Evolutionary conservation across 2,888 invertebrate species (phyloP).

Genomic region (Epistrophe grossulariae): DNA sequence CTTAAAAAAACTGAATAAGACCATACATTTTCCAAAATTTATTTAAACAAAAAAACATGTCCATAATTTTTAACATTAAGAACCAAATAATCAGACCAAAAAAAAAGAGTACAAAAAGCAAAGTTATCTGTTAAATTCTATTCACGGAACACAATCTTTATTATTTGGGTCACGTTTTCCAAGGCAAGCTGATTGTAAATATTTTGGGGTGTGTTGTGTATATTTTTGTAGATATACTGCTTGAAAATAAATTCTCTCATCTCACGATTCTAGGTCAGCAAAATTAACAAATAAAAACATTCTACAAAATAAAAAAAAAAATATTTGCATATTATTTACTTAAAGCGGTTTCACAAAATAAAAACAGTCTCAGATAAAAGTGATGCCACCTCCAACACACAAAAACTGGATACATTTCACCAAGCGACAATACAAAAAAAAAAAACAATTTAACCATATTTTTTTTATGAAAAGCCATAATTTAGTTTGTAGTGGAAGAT

Average conservation of each 20-base stretch:
- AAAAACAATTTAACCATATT: not conserved
- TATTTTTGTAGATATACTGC: not conserved
- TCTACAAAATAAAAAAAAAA: constrained; percentile 42
- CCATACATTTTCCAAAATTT: not conserved
- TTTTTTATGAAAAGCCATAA: constrained; percentile 9
- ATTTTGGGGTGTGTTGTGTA: constrained; percentile 66
- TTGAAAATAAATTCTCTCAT: constrained; percentile 50
- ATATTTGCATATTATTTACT: constrained; percentile 66
- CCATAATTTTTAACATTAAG: not conserved
- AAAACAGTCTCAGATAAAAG: not conserved
- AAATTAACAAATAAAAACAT: constrained; percentile 46
- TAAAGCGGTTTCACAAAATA: constrained; percentile 39
- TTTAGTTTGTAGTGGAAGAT: constrained; percentile 1
- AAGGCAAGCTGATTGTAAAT: constrained; percentile 53
- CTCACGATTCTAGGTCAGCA: constrained; percentile 72
- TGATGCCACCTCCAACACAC: constrained; percentile 11
- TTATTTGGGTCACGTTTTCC: constrained; percentile 71
- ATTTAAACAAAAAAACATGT: not conserved
- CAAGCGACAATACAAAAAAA: not conserved
- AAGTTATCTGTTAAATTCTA: not conserved
- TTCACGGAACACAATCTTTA: constrained; percentile 3
- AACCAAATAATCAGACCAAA: not conserved
- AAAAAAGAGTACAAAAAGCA: not conserved
- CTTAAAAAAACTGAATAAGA: not conserved
- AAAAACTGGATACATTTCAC: constrained; percentile 52